Conservation (phyloP, 2,113 vertebrate species). For the Gobius niger region DNA sequence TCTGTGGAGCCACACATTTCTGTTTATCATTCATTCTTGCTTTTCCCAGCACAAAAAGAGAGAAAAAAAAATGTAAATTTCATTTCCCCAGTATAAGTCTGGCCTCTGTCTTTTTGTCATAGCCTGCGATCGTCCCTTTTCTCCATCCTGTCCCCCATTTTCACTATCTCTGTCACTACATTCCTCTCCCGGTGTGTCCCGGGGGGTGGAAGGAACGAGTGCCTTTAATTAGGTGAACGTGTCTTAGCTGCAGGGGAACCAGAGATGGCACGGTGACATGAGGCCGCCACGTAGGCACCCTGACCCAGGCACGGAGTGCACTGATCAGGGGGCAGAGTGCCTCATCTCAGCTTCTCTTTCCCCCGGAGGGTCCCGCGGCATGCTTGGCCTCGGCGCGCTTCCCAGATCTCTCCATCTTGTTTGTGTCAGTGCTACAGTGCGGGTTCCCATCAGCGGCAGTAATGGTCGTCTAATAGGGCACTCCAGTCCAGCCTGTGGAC, state of each 20-base stretch:
- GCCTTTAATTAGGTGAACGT: slow-evolving; percentile 73
- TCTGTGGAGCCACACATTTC: slow-evolving; percentile 36
- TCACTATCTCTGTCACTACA: slow-evolving; percentile 38
- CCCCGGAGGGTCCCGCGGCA: slow-evolving; percentile 44
- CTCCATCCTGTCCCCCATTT: slow-evolving; percentile 24
- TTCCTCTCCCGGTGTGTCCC: slow-evolving; percentile 50
- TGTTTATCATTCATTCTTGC: slow-evolving; percentile 36
- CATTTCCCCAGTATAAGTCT: slow-evolving; percentile 11
- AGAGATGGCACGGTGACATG: slow-evolving; percentile 49
- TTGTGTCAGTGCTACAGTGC: slow-evolving; percentile 55
- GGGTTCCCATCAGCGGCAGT: slow-evolving; percentile 58
- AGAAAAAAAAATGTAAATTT: slow-evolving; percentile 20
- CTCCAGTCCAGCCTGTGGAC: slow-evolving; percentile 50
- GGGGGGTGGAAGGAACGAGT: slow-evolving; percentile 44
- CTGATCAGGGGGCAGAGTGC: slow-evolving; percentile 34
- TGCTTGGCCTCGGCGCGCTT: slow-evolving; percentile 37
- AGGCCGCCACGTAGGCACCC: slow-evolving; percentile 38
- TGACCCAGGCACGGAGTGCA: slow-evolving; percentile 42
- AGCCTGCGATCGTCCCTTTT: slow-evolving; percentile 12
- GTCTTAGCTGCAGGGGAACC: slow-evolving; percentile 53
- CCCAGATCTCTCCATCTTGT: slow-evolving; percentile 60
- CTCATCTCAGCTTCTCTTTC: slow-evolving; percentile 43
- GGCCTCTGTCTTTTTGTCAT: slow-evolving; percentile 15
- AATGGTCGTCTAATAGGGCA: slow-evolving; percentile 58
- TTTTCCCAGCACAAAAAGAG: slow-evolving; percentile 20